phyloP scores from a whole-genome alignment of 2,113 vertebrate genomes.

The Petaurus breviceps region DNA sequence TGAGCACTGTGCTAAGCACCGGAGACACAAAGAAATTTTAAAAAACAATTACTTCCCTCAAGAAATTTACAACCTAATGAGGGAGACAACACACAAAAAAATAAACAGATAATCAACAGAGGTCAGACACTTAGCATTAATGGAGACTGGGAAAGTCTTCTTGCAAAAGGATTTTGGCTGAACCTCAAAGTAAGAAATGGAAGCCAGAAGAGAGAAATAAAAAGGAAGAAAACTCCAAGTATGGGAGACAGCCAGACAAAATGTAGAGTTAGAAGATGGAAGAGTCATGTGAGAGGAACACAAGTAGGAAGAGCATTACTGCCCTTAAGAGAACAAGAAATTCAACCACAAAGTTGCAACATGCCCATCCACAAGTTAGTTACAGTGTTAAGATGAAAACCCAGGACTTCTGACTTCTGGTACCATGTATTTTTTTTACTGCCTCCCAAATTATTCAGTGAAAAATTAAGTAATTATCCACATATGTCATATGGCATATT shows the following conservation, averaged over 20 bases:
- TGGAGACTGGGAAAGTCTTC: background rate
- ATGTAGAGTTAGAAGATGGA: background rate
- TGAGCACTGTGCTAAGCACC: no score
- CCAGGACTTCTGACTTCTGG: background rate
- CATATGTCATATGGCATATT: constrained; percentile 1
- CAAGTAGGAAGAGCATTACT: background rate
- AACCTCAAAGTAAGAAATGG: background rate
- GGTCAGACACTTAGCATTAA: background rate
- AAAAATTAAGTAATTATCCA: constrained; percentile 7
- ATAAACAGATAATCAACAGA: background rate
- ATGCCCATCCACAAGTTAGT: background rate
- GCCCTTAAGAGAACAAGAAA: constrained; percentile 23
- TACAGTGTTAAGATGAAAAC: background rate
- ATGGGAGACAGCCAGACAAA: background rate
- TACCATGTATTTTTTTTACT: background rate
- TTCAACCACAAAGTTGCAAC: constrained; percentile 1
- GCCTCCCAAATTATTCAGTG: background rate
- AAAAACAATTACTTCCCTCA: no score
- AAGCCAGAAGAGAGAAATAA: background rate
- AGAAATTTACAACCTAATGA: no score
- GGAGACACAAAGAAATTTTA: no score
- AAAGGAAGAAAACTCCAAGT: background rate
- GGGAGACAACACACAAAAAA: no score
- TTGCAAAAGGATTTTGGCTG: background rate
- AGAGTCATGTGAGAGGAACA: background rate